Evolutionary conservation across 2,797 vertebrate species (phyloP).

Genomic region (Lithobates pipiens): DNA sequence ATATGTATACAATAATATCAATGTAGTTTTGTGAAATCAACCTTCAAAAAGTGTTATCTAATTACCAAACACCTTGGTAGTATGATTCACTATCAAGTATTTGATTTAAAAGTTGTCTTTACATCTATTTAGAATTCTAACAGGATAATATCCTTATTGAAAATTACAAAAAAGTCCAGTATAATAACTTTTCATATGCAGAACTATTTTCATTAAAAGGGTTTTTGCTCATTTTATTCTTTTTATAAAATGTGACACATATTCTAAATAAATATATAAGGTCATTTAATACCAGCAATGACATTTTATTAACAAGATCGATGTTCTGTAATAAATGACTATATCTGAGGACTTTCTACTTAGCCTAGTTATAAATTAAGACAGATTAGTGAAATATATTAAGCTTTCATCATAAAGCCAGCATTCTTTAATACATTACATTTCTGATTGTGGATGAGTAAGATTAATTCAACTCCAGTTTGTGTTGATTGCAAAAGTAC

Average conservation of each 20-base stretch:
- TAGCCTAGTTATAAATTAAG: not conserved
- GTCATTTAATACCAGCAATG: not conserved
- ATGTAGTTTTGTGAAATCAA: too few relatives aligned
- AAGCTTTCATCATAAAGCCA: conserved; percentile 5
- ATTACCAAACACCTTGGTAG: too few relatives aligned
- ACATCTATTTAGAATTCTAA: too few relatives aligned
- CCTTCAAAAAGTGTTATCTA: too few relatives aligned
- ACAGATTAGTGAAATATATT: conserved; percentile 20
- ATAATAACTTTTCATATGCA: not conserved
- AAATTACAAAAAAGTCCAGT: not conserved
- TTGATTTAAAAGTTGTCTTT: too few relatives aligned
- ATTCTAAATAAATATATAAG: conserved; percentile 1
- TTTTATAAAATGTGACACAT: not conserved
- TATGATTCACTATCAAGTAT: too few relatives aligned
- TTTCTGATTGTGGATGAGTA: conserved; percentile 30
- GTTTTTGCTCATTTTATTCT: not conserved
- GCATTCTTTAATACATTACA: not conserved
- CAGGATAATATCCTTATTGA: not conserved
- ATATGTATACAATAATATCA: too few relatives aligned
- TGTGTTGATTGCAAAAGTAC: conserved; percentile 28
- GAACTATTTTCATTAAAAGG: not conserved
- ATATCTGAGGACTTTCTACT: not conserved
- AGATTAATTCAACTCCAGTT: conserved; percentile 23
- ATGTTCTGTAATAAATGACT: not conserved
- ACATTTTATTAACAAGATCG: not conserved